Evolutionary conservation across 2,888 invertebrate species (phyloP).

Genomic region (Ommatoiulus sabulosus): DNA sequence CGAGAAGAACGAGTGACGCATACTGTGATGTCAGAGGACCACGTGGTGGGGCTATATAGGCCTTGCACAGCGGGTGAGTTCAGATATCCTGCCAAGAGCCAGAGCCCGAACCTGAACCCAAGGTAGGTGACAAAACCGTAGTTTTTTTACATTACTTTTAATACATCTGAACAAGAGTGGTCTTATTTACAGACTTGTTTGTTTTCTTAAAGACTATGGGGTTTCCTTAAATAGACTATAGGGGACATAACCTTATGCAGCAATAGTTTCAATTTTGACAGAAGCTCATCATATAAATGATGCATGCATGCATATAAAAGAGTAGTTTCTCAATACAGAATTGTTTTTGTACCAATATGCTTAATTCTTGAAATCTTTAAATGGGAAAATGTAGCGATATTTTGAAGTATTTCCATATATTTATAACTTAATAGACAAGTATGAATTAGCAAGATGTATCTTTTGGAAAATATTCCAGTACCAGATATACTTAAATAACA

Average conservation of each 20-base stretch:
- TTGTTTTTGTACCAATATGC: too few species aligned
- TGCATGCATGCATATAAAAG: too few species aligned
- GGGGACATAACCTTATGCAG: background rate
- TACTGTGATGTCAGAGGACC: constrained; percentile 19
- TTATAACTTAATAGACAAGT: too few species aligned
- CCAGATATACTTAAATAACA: too few species aligned
- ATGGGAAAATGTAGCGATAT: too few species aligned
- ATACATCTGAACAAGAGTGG: background rate
- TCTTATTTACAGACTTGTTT: background rate
- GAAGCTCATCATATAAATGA: background rate
- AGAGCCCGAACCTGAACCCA: constrained; percentile 22
- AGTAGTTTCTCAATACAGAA: too few species aligned
- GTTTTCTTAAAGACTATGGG: background rate
- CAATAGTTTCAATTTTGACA: background rate
- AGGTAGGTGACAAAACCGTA: constrained; percentile 4
- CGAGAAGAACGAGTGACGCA: background rate
- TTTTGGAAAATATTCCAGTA: too few species aligned
- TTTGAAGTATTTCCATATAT: too few species aligned
- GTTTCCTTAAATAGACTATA: too few species aligned
- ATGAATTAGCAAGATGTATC: too few species aligned
- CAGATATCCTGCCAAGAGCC: constrained; percentile 36
- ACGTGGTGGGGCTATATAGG: constrained; percentile 36
- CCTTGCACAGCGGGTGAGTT: constrained; percentile 38
- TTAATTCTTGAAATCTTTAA: too few species aligned
- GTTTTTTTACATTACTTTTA: background rate